Base-by-base conservation (phyloP, 2,888 invertebrate genomes). In the Julus scandinavius region DNA sequence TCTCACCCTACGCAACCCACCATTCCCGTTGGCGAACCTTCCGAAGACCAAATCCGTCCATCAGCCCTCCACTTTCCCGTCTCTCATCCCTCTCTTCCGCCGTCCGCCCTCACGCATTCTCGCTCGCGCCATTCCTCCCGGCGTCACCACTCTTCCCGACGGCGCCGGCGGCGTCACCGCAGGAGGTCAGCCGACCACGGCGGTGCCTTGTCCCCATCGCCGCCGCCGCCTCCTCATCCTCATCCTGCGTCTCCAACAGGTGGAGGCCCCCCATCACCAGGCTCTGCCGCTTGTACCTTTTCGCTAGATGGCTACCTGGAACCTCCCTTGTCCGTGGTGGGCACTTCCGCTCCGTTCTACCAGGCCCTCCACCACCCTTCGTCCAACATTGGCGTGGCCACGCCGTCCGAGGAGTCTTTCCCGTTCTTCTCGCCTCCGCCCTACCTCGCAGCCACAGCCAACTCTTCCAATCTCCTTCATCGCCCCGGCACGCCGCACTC, bases 251-350 rank as follows among this genome's bases (percentile, higher is more conserved):
- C 88, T 87, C 87, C 87, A 72, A 54, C 88, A 87, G 87, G 83
- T 58, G 87, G 86, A 38, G 87, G 80, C 84, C 88, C 88, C 15
- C 84, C 86, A 17, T 88, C 88, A 38, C 88, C 88, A 11, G 96
- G 96, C 89, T 97, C 97, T 0, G 97, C 96, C 0, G 94, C 96
- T 7, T 95, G 96, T 94, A 96, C 97, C 0, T 95, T 96, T 7
- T 96, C 96, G 1, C 94, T 97, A 50, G 97, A 97, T 90, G 97
- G 96, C 40, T 97, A 97, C 91, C 93, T 97, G 90, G 97, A 97
- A 91, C 95, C 96, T 45, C 94, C 96, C 87, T 95, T 97, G 90
- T 97, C 96, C 0, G 54, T 87, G 58, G 89, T 87, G n/a, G 88
- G 88, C 40, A 58, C 85, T 85, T 87, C 54, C 85, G 88, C 85